Evolutionary conservation across 1,140 invertebrate species (phyloP).

Genomic region (Tetragonula clypearis): DNA sequence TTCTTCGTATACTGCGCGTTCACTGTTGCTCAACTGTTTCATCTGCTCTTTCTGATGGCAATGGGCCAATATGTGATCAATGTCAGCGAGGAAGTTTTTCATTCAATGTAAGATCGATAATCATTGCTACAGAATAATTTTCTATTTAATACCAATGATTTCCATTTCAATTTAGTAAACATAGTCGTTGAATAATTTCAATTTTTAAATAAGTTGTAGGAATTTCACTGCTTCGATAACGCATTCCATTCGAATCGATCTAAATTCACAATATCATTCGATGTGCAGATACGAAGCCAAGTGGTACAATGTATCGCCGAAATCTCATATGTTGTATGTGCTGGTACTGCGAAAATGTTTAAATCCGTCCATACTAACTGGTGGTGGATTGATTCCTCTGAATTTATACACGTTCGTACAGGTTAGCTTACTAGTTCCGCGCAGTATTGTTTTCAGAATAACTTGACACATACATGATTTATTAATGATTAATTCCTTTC

Average conservation of each 20-base stretch:
- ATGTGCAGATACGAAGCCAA: not conserved
- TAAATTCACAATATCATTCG: not conserved
- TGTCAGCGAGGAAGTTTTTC: not conserved
- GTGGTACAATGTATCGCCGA: not conserved
- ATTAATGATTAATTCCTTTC: not conserved
- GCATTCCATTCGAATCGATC: too few species aligned
- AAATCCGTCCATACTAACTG: not conserved
- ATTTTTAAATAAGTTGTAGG: too few species aligned
- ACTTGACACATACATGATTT: too few species aligned
- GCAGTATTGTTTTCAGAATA: not conserved
- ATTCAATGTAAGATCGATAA: not conserved
- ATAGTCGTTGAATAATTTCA: too few species aligned
- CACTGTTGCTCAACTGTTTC: not conserved
- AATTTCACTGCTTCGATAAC: too few species aligned
- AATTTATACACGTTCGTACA: slow-evolving; percentile 6
- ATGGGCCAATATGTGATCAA: not conserved
- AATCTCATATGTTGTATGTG: not conserved
- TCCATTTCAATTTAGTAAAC: too few species aligned
- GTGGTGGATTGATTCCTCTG: not conserved
- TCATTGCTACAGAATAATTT: too few species aligned
- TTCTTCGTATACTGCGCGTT: not conserved
- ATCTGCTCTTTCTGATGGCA: not conserved
- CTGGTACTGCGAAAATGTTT: slow-evolving; percentile 6
- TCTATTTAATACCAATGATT: too few species aligned
- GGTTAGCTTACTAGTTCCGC: not conserved